Evolutionary conservation across 2,797 vertebrate genomes (phyloP), one percentile per base, ranked within the genome.

Genomic region (Poeciliopsis gracilis): DNA sequence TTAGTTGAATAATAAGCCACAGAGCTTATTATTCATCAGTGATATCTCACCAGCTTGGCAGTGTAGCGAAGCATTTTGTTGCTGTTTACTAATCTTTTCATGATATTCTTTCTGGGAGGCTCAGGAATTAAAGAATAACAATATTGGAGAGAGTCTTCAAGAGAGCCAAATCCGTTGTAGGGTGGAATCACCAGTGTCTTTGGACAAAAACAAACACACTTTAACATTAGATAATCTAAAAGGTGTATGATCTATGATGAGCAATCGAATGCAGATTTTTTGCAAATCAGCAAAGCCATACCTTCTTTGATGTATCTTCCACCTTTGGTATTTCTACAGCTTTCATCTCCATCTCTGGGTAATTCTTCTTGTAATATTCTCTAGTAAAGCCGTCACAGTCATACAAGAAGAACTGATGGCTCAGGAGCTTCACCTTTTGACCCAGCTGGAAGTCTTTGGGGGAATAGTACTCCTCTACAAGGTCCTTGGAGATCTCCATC

Each of bases 101-200:
- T 28, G 36, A 97, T 0, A 2, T 98, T 93, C 86, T 95, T 97
- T 89, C 84, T 94, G 2, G 97, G 97, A n/a, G 95, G 95, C 84
- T 96, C 89, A 36, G 98, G 98, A 82, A 96, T 73, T 63, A 99
- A 93, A 77, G 90, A 93, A 45, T 97, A 95, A 88, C 98, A 99
- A 77, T 98, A 99, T 92, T 98, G 97, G 69, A 97, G 94, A 11
- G 97, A 97, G 86, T 99, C 98, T 84, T 99, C 98, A 23, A 97
- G 82, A 2, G 96, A 91, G 12, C 98, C 98, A 63, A 96, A 98
- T 49, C 98, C 97, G 51, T 99, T 98, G 83, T 98, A 98, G 0
- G 97, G 97, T 72, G 97, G 97, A 83, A 98, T 82, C 49, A 93
- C 93, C 97, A 98, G 89, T 49, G 57, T 71, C 74, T 30, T 53